Percentiles rank a stretch among this genome's conserved stretches.
Conservation (phyloP, 2,113 vertebrate species). For the Chitala chitala region DNA sequence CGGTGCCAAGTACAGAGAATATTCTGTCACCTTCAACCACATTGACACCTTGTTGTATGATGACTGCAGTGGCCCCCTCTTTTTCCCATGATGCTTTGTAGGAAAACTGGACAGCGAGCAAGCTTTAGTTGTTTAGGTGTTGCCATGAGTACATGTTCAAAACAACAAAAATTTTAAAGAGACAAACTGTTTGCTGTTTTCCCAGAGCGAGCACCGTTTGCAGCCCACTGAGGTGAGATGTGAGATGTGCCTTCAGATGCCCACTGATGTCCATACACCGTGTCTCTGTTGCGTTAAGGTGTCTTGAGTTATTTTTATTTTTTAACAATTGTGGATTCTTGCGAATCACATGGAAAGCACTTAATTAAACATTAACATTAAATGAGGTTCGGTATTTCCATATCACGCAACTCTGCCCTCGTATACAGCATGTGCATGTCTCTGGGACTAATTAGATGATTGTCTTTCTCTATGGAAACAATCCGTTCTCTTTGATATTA, state of each 20-base stretch:
- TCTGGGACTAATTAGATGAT: neutral
- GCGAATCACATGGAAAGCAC: too few relatives aligned
- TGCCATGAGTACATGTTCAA: neutral
- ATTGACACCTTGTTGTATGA: too few relatives aligned
- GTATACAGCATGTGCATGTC: neutral
- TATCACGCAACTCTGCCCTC: neutral
- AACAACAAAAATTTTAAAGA: neutral
- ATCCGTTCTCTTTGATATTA: slow-evolving; percentile 22
- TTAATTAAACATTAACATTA: too few relatives aligned
- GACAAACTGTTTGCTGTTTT: neutral
- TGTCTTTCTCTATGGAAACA: slow-evolving; percentile 34
- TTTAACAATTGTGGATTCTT: too few relatives aligned
- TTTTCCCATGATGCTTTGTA: neutral
- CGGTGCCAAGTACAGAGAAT: too few relatives aligned
- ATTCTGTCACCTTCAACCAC: neutral
- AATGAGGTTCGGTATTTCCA: neutral
- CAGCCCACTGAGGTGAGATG: slow-evolving; percentile 14
- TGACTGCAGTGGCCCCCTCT: neutral
- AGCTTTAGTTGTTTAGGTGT: neutral
- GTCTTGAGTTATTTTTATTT: too few relatives aligned
- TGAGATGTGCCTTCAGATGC: too few relatives aligned
- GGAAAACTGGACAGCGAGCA: neutral
- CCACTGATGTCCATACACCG: too few relatives aligned
- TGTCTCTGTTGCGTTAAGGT: too few relatives aligned
- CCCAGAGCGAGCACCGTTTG: neutral